Percentiles rank a stretch among this genome's conserved stretches.
Evolutionary conservation across 2,888 invertebrate species (phyloP).

Genomic region (Oscheius sp.): DNA sequence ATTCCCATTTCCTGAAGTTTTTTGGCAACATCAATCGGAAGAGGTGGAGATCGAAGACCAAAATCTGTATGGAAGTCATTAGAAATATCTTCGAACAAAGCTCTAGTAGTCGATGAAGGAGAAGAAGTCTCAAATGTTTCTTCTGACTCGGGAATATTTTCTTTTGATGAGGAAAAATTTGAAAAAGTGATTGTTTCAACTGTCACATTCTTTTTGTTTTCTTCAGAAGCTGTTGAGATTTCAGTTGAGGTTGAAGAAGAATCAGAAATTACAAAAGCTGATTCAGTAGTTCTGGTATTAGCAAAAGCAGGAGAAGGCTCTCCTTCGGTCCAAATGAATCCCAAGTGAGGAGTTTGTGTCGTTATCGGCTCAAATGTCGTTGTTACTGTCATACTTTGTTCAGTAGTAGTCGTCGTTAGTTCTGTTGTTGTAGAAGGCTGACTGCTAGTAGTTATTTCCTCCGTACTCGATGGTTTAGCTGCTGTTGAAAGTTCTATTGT

Average conservation of each 20-base stretch:
- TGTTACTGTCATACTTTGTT: too few species aligned
- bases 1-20: conserved; percentile 15
- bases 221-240: background rate
- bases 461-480: background rate
- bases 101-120: background rate
- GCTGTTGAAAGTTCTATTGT: too few species aligned
- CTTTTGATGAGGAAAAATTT: background rate
- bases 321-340: conserved; percentile 4
- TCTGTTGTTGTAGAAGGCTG: background rate
- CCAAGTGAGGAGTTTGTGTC: background rate
- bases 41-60: conserved; percentile 14
- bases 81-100: background rate
- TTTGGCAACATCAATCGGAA: conserved; percentile 9
- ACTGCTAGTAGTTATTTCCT: background rate
- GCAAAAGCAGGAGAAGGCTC: background rate
- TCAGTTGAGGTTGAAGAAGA: background rate
- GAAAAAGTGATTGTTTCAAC: background rate
- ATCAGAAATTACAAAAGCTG: background rate
- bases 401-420: background rate
- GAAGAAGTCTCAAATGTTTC: background rate
- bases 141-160: conserved; percentile 12
- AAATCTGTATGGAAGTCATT: conserved; percentile 8
- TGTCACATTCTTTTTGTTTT: background rate
- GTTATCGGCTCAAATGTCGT: background rate
- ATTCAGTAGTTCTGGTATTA: background rate